Evolutionary conservation across 1,140 invertebrate genomes (phyloP), one percentile per base, ranked within the genome.

Genomic region (Octopus sinensis): DNA sequence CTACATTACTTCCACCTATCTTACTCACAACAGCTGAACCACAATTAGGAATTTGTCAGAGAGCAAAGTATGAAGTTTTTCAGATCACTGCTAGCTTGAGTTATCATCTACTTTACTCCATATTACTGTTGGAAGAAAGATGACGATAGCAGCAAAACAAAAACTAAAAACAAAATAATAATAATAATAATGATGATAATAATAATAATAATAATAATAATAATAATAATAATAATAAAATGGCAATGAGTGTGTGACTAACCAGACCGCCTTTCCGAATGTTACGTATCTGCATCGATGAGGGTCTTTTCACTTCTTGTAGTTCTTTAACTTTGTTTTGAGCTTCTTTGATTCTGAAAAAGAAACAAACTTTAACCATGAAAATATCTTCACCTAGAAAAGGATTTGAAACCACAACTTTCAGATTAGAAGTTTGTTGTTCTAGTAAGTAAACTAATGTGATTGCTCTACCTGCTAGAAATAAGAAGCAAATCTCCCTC

Each of bases 291-390:
- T 76, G 75, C 43, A 23, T 51, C 10, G 12, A 13, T n/a, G 17
- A 13, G 1, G 75, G 43, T 23, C 43, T 76, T 76, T 76, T 76
- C 43, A n/a, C 75, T 7, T 76, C 75, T 51, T 76, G 10, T 10
- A 76, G 17, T 51, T 76, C 10, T 76, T 76, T 76, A 3, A 76
- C 75, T 76, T 76, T 76, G 75, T 4, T 23, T 30, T 76, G 75
- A 17, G 75, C 75, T 10, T 10, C 75, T 30, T 76, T 76, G 9
- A 76, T 10, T 23, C 75, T 76, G 43, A n/a, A 76, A 76, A 17
- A 17, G 56, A 12, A 62, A 62, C 9, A 62, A 12, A 62, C 9
- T 43, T 43, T 43, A 23, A 23, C 23, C 23, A 23, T 23, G 23
- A 23, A 23, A 23, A 23, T 23, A 43, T 43, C 30, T 43, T 43